Base-by-base conservation (phyloP, 1,140 invertebrate species). In the Drosophila nigromelanica region DNA sequence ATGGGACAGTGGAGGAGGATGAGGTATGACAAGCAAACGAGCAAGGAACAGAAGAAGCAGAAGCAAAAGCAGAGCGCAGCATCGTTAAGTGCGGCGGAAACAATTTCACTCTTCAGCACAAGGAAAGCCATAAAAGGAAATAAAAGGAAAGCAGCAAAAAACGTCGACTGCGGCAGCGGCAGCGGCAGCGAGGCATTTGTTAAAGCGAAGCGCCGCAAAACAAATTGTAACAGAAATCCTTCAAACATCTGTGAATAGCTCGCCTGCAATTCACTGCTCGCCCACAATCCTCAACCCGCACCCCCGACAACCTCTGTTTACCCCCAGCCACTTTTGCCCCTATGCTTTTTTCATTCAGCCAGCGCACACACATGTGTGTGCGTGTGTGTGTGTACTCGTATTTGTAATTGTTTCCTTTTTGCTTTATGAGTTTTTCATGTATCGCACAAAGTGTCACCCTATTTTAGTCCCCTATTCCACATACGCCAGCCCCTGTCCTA, bases 181-280 rank as follows among this genome's bases (percentile, higher is more conserved):
- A n/a, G 18, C 50, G 37, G 21, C 42, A 30, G 59, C 54, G 42
- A 33, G 35, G 37, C 54, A 82, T 76, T 78, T 80, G 78, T 80
- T 62, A 72, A 78, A 81, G 82, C 70, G 61, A 78, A 73, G 70
- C 61, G 62, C 48, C 43, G 47, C 70, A 73, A 58, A 67, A 76
- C 69, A 75, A 81, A 87, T 87, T 86, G 64, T 86, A 81, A 87
- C 85, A 78, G 81, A 87, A 86, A 86, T 86, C 81, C 81, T 87
- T 86, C 82, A 87, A 86, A 86, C 81, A 86, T 86, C 82, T 87
- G 81, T 68, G 70, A 73, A 73, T 69, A 61, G 60, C 56, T 67
- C 30, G 37, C 40, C 51, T 56, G 30, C 56, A 61, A 61, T 43
- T 50, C 30, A 40, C n/a, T 18, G 18, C 12, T 2, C 18, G 2